A percentile compares a stretch with the other conserved stretches of the same genome.
Evolutionary conservation across 2,888 invertebrate genomes (phyloP).

Genomic region (Hydropsyche betteni): DNA sequence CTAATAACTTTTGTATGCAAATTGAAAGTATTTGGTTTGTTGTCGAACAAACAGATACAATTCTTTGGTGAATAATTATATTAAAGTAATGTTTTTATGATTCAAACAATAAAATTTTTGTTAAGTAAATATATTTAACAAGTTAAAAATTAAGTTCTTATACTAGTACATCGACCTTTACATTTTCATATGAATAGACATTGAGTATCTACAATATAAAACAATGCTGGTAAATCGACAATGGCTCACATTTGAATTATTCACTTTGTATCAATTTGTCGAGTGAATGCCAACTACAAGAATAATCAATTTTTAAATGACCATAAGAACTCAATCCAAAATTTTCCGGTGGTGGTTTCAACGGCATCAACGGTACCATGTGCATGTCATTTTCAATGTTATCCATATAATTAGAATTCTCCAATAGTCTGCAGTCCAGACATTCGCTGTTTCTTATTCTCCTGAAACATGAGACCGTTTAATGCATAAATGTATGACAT

Average conservation of each 20-base stretch:
- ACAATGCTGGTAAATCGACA: not conserved
- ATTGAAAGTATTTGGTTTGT: no score
- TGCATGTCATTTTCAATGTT: constrained; percentile 39
- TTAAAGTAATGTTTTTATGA: no score
- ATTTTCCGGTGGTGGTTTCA: constrained; percentile 64
- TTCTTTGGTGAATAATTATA: no score
- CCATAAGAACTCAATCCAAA: constrained; percentile 82
- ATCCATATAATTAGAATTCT: constrained; percentile 43
- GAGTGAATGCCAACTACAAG: constrained; percentile 83
- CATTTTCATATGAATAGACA: not conserved
- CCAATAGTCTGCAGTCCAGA: constrained; percentile 47
- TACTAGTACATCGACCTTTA: not conserved
- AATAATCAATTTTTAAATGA: constrained; percentile 82
- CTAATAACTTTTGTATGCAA: no score
- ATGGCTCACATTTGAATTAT: constrained; percentile 50
- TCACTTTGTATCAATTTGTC: constrained; percentile 76
- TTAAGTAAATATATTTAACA: not conserved
- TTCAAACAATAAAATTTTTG: no score
- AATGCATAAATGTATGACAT: no score
- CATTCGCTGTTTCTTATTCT: constrained; percentile 48
- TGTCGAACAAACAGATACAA: no score
- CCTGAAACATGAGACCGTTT: constrained; percentile 21
- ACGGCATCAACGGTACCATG: constrained; percentile 10
- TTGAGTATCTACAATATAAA: no score
- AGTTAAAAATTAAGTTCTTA: not conserved